These are phyloP conservation scores for Cryptophagus acutangulus DNA, from an alignment of 2,888 invertebrate species.

Conservation along the genomic window DNA sequence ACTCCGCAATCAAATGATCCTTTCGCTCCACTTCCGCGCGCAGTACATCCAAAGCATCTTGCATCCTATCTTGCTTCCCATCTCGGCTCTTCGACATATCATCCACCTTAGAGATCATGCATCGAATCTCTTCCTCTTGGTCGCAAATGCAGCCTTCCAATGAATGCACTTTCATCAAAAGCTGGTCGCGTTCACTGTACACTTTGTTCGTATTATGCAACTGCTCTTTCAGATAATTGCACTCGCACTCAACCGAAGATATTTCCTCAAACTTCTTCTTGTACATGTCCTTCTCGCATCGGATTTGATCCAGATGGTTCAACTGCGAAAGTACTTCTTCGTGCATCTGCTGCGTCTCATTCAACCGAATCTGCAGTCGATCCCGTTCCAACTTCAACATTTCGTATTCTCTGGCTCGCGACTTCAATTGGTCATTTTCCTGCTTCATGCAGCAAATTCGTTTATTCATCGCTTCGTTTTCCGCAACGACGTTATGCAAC, in stretches of 20 bases:
- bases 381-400: conserved; percentile 41
- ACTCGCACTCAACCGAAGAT: background rate
- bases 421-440: conserved; percentile 25
- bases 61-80: conserved; percentile 36
- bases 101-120: conserved; percentile 52
- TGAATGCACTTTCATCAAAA: conserved; percentile 52
- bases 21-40: conserved; percentile 40
- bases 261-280: conserved; percentile 38
- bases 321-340: conserved; percentile 35
- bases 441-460: conserved; percentile 27
- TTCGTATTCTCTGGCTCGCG: conserved; percentile 37
- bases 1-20: conserved; percentile 35
- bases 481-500: conserved; percentile 24
- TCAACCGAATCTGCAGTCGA: conserved; percentile 32
- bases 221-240: too few species aligned
- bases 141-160: conserved; percentile 54
- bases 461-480: conserved; percentile 28
- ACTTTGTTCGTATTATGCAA: conserved; percentile 35
- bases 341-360: conserved; percentile 37
- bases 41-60: conserved; percentile 26
- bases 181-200: conserved; percentile 48
- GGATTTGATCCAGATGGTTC: conserved; percentile 33
- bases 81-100: conserved; percentile 42
- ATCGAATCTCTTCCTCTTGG: conserved; percentile 56
- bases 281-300: conserved; percentile 40